Evolutionary conservation across 2,797 vertebrate genomes (phyloP), one percentile per base, ranked within the genome.

Genomic region (Lerista edwardsae): DNA sequence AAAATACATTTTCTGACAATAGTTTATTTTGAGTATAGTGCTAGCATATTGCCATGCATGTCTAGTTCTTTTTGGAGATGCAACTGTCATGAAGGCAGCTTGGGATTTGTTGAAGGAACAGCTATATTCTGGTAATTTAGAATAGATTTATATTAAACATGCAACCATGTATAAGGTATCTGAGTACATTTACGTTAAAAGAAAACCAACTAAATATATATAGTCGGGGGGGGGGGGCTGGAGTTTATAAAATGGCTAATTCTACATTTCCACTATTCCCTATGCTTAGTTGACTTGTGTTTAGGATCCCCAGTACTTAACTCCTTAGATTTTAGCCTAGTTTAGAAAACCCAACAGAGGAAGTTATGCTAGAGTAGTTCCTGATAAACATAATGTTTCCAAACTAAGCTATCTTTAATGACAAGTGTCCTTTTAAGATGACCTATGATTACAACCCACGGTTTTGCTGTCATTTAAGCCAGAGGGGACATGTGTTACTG

Each of bases 391-490:
- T 61, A 80, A 89, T 84, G 86, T 88, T 92, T 89, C 0, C 0
- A 68, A 90, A 75, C 67, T 90, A 94, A 90, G 8, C 88, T 77
- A 64, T 91, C 78, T 87, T 92, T 95, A 94, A 92, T 88, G 79
- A n/a, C 86, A 89, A 87, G 88, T 84, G 92, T 93, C 74, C 0
- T 93, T 88, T 90, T 87, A 91, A 93, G 92, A 93, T 93, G 93
- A 94, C 93, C 94, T 88, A 91, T 87, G 89, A 94, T 94, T 94
- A 88, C 90, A 93, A 77, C 88, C 87, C 90, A 90, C 84, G 84
- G 92, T 92, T 95, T 93, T 93, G 86, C 90, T 95, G 93, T 95
- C 91, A 90, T 90, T 93, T 94, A 86, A 89, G 93, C 93, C 94
- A 39, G 88, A 92, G 91, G 94, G 94, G 93, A 94, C 94, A 91